Conservation (phyloP, 2,888 invertebrate genomes). For the Acanthosepion esculentum region DNA sequence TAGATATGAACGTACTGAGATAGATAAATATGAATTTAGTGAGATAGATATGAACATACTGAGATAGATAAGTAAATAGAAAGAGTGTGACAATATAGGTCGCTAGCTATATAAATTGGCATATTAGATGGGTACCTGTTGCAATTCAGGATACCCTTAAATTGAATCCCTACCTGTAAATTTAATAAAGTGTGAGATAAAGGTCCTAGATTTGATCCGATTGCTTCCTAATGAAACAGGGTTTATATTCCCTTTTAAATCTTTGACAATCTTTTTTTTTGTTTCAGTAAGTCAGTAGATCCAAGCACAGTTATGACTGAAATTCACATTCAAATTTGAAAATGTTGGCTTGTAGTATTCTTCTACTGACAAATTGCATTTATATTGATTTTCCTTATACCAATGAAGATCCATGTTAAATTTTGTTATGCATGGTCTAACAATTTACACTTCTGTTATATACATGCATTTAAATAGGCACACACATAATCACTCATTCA, state of each 20-base stretch:
- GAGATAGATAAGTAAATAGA: background rate
- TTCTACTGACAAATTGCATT: constrained; percentile 8
- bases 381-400: background rate
- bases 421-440: constrained; percentile 7
- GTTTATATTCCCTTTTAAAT: background rate
- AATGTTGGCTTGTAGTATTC: background rate
- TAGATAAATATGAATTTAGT: too few relatives aligned
- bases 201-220: background rate
- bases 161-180: background rate
- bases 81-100: background rate
- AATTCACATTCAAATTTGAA: constrained; percentile 5
- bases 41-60: too few relatives aligned
- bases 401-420: background rate
- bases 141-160: background rate
- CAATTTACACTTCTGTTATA: background rate
- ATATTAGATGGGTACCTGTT: background rate
- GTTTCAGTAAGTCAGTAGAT: background rate
- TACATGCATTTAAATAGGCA: background rate
- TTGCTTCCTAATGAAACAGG: background rate
- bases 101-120: background rate
- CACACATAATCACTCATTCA: too few relatives aligned
- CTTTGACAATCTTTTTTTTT: background rate
- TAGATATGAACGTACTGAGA: background rate
- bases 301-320: background rate
- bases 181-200: background rate